Percentiles rank a stretch among this genome's conserved stretches.
Evolutionary conservation across 2,797 vertebrate genomes (phyloP).

Genomic region (Mus minutoides): DNA sequence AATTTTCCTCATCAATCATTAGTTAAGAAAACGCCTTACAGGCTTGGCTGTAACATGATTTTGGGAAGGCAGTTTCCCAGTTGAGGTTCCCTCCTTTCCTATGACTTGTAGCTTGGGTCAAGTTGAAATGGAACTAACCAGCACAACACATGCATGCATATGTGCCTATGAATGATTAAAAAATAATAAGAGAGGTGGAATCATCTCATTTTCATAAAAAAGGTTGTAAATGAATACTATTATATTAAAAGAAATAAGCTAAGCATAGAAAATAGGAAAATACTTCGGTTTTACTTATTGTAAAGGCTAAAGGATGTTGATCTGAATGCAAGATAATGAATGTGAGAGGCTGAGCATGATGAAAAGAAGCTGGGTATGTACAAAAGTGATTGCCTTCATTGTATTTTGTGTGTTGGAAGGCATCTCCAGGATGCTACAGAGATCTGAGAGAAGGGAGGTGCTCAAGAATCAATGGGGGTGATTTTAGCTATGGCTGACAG

Average conservation of each 20-base stretch:
- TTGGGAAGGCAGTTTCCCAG: neutral
- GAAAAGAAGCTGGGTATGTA: neutral
- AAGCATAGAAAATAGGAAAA: neutral
- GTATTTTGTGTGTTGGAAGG: neutral
- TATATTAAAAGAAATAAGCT: neutral
- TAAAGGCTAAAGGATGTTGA: neutral
- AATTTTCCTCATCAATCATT: neutral
- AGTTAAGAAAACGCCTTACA: neutral
- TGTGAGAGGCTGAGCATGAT: neutral
- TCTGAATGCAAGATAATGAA: neutral
- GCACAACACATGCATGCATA: neutral
- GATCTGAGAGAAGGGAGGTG: neutral
- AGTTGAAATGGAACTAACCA: neutral
- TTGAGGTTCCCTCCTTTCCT: neutral
- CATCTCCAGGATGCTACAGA: neutral
- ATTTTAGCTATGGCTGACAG: neutral
- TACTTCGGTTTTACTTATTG: too few relatives aligned
- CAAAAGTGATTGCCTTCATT: neutral
- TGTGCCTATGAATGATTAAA: neutral
- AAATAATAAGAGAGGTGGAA: neutral
- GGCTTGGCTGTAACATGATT: neutral
- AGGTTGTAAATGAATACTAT: neutral
- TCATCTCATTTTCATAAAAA: neutral
- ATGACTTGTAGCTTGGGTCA: neutral
- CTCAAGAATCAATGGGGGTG: neutral